These are phyloP conservation scores for Brachirus orientalis DNA, from an alignment of 2,113 vertebrate species.

Conservation along the genomic window DNA sequence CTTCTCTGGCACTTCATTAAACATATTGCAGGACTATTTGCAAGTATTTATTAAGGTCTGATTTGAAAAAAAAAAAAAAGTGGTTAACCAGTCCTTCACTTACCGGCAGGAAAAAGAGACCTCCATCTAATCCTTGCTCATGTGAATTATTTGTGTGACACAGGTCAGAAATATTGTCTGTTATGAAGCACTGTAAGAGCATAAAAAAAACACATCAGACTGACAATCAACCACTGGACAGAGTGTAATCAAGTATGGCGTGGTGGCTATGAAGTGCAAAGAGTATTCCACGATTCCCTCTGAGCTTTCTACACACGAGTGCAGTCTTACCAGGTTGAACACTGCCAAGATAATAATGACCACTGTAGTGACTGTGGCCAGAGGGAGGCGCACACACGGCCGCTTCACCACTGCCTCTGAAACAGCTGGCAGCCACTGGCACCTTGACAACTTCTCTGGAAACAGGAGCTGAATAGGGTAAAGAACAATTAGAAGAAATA, in stretches of 20 bases:
- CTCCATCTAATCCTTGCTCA: not conserved
- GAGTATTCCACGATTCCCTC: conserved; percentile 3
- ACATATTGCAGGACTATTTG: not conserved
- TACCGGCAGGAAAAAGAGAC: conserved; percentile 76
- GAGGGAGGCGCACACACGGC: conserved; percentile 86
- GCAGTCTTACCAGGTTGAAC: conserved; percentile 86
- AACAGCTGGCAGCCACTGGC: conserved; percentile 78
- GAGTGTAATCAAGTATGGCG: conserved; percentile 29
- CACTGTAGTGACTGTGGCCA: conserved; percentile 85
- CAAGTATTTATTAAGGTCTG: not conserved
- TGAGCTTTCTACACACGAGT: not conserved
- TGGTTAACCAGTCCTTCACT: conserved; percentile 52
- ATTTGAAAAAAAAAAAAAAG: not conserved
- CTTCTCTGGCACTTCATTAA: not conserved
- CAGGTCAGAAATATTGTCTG: not conserved
- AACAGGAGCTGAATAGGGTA: conserved; percentile 81
- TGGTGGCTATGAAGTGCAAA: conserved; percentile 36
- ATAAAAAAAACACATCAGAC: conserved; percentile 29
- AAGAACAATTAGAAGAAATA: conserved; percentile 1
- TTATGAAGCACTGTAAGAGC: conserved; percentile 63
- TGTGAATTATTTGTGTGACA: conserved; percentile 32
- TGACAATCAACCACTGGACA: conserved; percentile 20
- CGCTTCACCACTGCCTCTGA: conserved; percentile 87
- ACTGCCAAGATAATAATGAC: conserved; percentile 87
- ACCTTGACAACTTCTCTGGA: conserved; percentile 79